Conservation (phyloP, 2,888 invertebrate species). For the Endotricha flammealis region DNA sequence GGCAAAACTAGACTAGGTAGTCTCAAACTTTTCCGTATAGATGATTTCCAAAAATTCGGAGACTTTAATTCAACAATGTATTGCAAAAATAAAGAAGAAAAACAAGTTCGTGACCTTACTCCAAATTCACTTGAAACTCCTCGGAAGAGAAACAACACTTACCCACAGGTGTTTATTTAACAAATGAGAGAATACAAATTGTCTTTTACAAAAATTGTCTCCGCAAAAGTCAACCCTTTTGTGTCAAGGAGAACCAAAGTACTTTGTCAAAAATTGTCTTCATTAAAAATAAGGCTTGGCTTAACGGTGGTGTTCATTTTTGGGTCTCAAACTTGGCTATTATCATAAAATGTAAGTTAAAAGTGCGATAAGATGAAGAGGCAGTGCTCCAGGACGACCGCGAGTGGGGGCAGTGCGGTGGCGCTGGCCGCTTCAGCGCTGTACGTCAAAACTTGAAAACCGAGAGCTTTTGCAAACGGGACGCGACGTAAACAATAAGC, state of each 20-base stretch:
- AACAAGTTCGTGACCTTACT: too few relatives aligned
- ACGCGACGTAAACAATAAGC: background rate
- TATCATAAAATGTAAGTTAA: constrained; percentile 11
- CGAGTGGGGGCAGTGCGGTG: background rate
- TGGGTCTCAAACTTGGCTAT: background rate
- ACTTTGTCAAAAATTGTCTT: background rate
- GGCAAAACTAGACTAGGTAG: too few relatives aligned
- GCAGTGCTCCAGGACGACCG: background rate
- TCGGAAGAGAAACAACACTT: too few relatives aligned
- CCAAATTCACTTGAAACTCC: too few relatives aligned
- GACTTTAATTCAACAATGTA: too few relatives aligned
- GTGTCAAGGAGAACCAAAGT: background rate
- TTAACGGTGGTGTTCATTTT: constrained; percentile 3
- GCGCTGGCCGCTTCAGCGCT: constrained; percentile 7
- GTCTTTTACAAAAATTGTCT: too few relatives aligned
- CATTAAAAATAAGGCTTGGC: background rate
- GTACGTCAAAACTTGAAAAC: constrained; percentile 12
- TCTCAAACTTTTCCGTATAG: too few relatives aligned
- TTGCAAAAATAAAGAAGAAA: too few relatives aligned
- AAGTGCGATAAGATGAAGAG: constrained; percentile 2
- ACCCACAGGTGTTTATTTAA: too few relatives aligned
- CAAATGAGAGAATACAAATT: too few relatives aligned
- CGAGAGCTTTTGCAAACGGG: background rate
- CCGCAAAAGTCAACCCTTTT: background rate
- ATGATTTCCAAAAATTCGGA: too few relatives aligned